Evolutionary conservation across 2,113 vertebrate genomes (phyloP), one percentile per base, ranked within the genome.

Genomic region (Sinocyclocheilus grahami): DNA sequence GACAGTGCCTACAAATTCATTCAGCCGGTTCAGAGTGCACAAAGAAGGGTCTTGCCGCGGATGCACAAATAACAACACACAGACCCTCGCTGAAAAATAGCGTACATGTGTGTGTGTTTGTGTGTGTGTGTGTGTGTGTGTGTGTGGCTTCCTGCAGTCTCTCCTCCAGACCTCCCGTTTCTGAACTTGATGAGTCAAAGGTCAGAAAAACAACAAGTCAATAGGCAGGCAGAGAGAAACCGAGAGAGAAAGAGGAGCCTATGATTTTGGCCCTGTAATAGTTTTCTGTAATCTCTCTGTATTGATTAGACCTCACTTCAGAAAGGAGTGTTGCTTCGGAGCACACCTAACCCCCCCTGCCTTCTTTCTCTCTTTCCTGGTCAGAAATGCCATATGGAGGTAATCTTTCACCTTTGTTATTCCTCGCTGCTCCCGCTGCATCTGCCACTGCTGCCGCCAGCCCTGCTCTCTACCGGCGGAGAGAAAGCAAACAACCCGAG

Each of bases 191-290:
- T 91, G 94, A 96, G 95, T 95, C 95, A 96, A 97, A 96, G 96
- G 96, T 97, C 96, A 97, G 93, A 93, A 97, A 94, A 96, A 94
- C 94, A 97, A 95, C 94, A 95, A 96, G 95, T 96, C 95, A 95
- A 92, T 96, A 96, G 91, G 91, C 93, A 95, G 94, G 87, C 95
- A 91, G 91, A 86, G 92, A 94, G 92, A 96, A 92, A 90, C 91
- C 92, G 91, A 93, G 87, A 84, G 86, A 89, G 76, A 94, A 92
- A 94, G 89, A 82, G 85, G 81, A 91, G 65, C n/a, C 83, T 86
- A 1, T 58, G 80, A 89, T 93, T 92, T 93, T 93, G 92, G 89
- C 93, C 3, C 90, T 86, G 87, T 94, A 94, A 93, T 90, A 94
- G 94, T 94, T 95, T 94, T 94, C 91, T 95, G 95, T 94, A 95